Conservation (phyloP, 2,113 vertebrate genomes). For the rabbit (Oryctolagus cuniculus) region DNA sequence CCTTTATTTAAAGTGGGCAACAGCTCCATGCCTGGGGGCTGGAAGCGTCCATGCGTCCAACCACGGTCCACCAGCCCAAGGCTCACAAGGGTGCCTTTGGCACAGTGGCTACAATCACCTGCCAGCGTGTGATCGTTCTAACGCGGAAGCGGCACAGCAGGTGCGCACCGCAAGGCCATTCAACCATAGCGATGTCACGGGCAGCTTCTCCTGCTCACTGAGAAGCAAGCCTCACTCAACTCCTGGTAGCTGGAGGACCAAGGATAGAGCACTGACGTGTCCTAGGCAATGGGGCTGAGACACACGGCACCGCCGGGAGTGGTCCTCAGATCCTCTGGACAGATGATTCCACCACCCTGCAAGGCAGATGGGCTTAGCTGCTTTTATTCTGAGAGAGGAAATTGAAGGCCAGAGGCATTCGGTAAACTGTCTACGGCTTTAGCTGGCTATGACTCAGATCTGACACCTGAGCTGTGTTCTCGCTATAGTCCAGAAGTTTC, state of each 20-base stretch:
- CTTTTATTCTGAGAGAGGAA: not conserved
- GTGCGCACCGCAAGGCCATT: too few relatives aligned
- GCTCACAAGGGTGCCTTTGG: rapidly evolving
- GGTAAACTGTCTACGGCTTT: not conserved
- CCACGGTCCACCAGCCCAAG: not conserved
- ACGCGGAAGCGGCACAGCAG: not conserved
- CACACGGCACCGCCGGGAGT: rapidly evolving
- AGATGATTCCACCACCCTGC: rapidly evolving
- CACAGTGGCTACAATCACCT: rapidly evolving
- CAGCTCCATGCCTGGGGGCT: rapidly evolving
- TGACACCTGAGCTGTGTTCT: not conserved
- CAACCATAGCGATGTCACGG: rapidly evolving
- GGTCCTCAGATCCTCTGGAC: rapidly evolving
- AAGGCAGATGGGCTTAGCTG: not conserved
- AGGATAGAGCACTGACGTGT: rapidly evolving
- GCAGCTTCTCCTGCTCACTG: rapidly evolving
- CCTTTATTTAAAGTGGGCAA: not conserved
- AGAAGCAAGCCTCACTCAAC: not conserved
- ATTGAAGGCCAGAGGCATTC: rapidly evolving
- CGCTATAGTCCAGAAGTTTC: not conserved
- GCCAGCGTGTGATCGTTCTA: not conserved
- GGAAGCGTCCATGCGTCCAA: too few relatives aligned
- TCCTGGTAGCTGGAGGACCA: not conserved
- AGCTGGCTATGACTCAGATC: not conserved
- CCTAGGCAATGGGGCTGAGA: rapidly evolving